Evolutionary conservation across 2,797 vertebrate species (phyloP), one percentile per base, ranked within the genome.

Genomic region (Bradypodion ventrale): DNA sequence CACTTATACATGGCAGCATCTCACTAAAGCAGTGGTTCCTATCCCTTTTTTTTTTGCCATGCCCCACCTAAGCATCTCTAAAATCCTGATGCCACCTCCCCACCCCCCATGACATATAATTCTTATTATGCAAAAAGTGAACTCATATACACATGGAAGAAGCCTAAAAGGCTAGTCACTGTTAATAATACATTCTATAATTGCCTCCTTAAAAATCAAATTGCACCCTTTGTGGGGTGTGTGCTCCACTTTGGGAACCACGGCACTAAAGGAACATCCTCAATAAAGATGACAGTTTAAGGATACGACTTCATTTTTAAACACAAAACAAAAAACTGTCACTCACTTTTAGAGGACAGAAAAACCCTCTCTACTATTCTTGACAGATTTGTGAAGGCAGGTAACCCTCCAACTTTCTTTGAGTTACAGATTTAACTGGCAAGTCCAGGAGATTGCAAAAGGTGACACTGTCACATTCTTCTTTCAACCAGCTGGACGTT

Each of bases 231-330:
- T n/a, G n/a, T n/a, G n/a, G n/a, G n/a, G n/a, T n/a, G n/a, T n/a
- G n/a, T n/a, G n/a, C n/a, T n/a, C n/a, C n/a, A n/a, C n/a, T n/a
- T n/a, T n/a, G n/a, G n/a, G n/a, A n/a, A n/a, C n/a, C n/a, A n/a
- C n/a, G n/a, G n/a, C n/a, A n/a, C n/a, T n/a, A 73, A 80, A 80
- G 40, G 42, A 85, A n/a, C 75, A 69, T 81, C 8, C 25, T 69
- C 15, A 7, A 32, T 2, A 37, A 81, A 35, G 35, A 56, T 32
- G 49, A 59, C 82, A 77, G 52, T 68, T 77, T 76, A 44, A 69
- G 63, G 65, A 76, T 59, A 32, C 69, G 74, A 60, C 21, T 65
- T 65, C 2, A 66, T 68, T 42, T 74, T 65, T 52, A 16, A 56
- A 42, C 42, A 68, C 29, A 37, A 56, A 25, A 40, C 46, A 35